These are phyloP conservation scores for Neosilurus hyrtlii DNA, from an alignment of 2,797 vertebrate genomes.

Conservation along the genomic window DNA sequence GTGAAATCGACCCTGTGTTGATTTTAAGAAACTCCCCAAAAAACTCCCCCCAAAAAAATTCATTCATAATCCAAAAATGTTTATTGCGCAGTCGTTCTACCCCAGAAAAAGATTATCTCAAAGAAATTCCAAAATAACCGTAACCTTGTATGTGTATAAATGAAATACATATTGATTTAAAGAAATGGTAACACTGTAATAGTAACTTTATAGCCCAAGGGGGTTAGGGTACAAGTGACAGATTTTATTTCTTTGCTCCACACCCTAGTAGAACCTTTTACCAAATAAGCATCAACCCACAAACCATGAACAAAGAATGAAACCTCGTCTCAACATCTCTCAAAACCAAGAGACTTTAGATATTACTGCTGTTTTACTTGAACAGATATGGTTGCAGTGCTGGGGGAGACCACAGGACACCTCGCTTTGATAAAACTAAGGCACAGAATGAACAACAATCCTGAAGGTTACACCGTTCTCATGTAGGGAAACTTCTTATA, in stretches of 20 bases:
- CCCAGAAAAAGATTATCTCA: no score
- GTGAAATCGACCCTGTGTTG: no score
- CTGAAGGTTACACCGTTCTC: slow-evolving; percentile 84
- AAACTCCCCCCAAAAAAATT: no score
- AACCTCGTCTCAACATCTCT: no score
- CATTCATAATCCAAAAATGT: no score
- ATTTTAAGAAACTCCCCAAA: no score
- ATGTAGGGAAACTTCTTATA: slow-evolving; percentile 72
- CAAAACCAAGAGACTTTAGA: neutral
- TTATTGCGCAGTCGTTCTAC: no score
- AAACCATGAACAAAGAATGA: no score
- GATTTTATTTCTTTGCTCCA: neutral
- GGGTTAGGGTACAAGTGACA: neutral
- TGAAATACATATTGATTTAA: neutral
- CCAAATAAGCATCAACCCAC: no score
- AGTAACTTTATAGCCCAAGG: neutral
- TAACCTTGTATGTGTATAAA: neutral
- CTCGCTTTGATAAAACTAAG: slow-evolving; percentile 77
- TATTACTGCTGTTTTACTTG: neutral
- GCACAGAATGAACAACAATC: slow-evolving; percentile 84
- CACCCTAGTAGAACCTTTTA: no score
- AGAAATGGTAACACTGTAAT: neutral
- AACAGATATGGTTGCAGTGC: slow-evolving; percentile 95
- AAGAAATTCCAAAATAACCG: no score
- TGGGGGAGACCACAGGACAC: slow-evolving; percentile 90